A percentile compares a stretch with the other conserved stretches of the same genome.
Evolutionary conservation across 2,113 vertebrate genomes (phyloP).

Genomic region (Saimiri boliviensis): DNA sequence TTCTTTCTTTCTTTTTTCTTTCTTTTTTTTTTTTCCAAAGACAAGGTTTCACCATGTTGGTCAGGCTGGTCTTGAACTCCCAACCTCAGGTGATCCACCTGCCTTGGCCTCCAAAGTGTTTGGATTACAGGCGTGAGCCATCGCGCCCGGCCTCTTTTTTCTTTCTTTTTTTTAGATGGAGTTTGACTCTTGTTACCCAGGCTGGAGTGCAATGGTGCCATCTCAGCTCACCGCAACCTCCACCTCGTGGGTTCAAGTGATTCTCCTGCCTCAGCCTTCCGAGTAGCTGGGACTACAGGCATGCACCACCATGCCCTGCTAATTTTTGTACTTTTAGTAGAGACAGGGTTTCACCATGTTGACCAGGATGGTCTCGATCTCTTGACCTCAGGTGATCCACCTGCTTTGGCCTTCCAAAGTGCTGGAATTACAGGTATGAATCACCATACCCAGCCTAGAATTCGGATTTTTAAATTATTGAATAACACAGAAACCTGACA

Average conservation of each 20-base stretch:
- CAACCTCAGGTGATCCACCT: too few relatives aligned
- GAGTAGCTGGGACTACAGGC: not conserved
- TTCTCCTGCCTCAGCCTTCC: not conserved
- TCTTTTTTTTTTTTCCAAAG: too few relatives aligned
- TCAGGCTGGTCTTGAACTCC: too few relatives aligned
- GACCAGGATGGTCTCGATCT: not conserved
- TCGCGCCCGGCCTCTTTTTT: too few relatives aligned
- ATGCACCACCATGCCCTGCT: not conserved
- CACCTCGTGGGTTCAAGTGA: too few relatives aligned
- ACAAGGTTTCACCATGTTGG: too few relatives aligned
- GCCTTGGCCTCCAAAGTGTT: too few relatives aligned
- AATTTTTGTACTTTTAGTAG: not conserved
- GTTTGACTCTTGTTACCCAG: too few relatives aligned
- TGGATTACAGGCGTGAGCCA: too few relatives aligned
- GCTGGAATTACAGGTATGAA: not conserved
- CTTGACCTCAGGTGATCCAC: not conserved
- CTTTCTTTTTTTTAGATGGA: too few relatives aligned
- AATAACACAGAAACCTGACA: not conserved
- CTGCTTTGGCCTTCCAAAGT: not conserved
- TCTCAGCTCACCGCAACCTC: too few relatives aligned
- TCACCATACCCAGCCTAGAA: not conserved
- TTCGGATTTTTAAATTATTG: constrained; percentile 4
- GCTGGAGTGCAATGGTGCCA: too few relatives aligned
- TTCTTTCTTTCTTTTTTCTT: not conserved
- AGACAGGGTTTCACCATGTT: not conserved